A percentile compares a stretch with the other conserved stretches of the same genome.
phyloP scores from a whole-genome alignment of 2,888 invertebrate genomes.

The Brachylomia viminalis region DNA sequence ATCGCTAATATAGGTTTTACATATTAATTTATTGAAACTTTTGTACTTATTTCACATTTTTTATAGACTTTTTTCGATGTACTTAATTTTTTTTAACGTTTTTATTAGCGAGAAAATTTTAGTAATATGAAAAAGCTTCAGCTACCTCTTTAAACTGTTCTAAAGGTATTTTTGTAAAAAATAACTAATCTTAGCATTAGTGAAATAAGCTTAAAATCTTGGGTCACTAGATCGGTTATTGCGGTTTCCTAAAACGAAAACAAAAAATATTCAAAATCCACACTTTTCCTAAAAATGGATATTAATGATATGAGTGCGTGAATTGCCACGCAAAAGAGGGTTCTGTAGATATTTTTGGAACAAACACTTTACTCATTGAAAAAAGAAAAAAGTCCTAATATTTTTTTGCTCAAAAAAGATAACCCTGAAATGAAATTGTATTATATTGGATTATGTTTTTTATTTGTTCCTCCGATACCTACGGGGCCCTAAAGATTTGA shows the following conservation, averaged over 20 bases:
- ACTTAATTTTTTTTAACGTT: conserved; percentile 80
- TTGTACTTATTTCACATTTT: conserved; percentile 70
- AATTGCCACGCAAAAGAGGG: conserved; percentile 37
- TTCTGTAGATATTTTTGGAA: conserved; percentile 53
- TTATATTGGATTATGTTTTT: conserved; percentile 50
- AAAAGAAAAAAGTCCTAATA: conserved; percentile 2
- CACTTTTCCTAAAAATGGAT: conserved; percentile 78
- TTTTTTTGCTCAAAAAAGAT: conserved; percentile 54
- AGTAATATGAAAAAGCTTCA: conserved; percentile 79
- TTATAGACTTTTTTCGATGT: conserved; percentile 73
- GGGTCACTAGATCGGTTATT: conserved; percentile 76
- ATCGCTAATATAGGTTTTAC: conserved; percentile 76
- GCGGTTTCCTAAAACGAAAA: conserved; percentile 77
- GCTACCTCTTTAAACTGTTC: conserved; percentile 87
- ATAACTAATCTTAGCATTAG: conserved; percentile 80
- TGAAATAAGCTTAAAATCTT: conserved; percentile 69
- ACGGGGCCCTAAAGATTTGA: conserved; percentile 70
- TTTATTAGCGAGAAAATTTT: conserved; percentile 75
- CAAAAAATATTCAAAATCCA: conserved; percentile 74
- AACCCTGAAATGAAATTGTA: conserved; percentile 50
- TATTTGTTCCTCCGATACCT: conserved; percentile 48
- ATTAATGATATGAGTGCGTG: conserved; percentile 55
- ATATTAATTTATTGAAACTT: conserved; percentile 66
- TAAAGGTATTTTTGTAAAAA: conserved; percentile 87
- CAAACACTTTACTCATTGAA: conserved; percentile 9